These are phyloP conservation scores for Amblyteles armatorius DNA, from an alignment of 2,888 invertebrate species.

Conservation along the genomic window DNA sequence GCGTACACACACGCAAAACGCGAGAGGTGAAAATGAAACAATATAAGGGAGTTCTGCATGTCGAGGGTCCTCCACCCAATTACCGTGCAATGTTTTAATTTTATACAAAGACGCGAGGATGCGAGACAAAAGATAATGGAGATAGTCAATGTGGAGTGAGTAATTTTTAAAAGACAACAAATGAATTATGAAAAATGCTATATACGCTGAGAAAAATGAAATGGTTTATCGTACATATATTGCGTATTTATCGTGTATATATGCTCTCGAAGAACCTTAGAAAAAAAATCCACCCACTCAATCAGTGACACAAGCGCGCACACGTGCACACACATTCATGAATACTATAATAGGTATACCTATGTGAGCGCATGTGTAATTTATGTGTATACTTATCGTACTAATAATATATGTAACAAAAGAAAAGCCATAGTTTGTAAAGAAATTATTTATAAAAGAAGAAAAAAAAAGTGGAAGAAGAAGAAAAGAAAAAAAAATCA, in stretches of 20 bases:
- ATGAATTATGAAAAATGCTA: conserved; percentile 25
- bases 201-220: conserved; percentile 4
- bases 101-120: conserved; percentile 72
- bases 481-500: conserved; percentile 47
- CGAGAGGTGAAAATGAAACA: conserved; percentile 27
- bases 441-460: conserved; percentile 74
- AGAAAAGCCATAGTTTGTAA: conserved; percentile 75
- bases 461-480: conserved; percentile 59
- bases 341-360: conserved; percentile 41
- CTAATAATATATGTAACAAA: conserved; percentile 70
- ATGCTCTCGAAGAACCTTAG: background rate
- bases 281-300: conserved; percentile 3
- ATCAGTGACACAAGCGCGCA: conserved; percentile 63
- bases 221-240: conserved; percentile 25
- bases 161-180: conserved; percentile 24
- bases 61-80: conserved; percentile 8
- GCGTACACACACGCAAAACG: conserved; percentile 3
- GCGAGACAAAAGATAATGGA: conserved; percentile 24
- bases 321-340: conserved; percentile 65
- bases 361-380: conserved; percentile 59
- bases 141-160: conserved; percentile 24
- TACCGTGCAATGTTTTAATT: conserved; percentile 71
- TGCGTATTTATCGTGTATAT: conserved; percentile 26
- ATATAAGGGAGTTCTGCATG: conserved; percentile 16
- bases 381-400: conserved; percentile 73